Conservation (phyloP, 2,113 vertebrate genomes). For the Pogonocichla stellata region DNA sequence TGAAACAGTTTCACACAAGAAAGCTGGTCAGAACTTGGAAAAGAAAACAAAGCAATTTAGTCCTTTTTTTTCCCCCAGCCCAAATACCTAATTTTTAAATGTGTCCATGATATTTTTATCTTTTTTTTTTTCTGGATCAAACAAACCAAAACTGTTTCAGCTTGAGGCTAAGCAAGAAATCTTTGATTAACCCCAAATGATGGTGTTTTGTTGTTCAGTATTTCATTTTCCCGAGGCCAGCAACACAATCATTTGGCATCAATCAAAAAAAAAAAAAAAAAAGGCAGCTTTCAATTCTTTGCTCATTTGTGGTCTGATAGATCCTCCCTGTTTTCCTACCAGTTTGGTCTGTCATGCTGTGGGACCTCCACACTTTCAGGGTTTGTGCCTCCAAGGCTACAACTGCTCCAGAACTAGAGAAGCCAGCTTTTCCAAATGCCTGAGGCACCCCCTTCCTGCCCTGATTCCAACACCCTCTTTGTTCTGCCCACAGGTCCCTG, state of each 20-base stretch:
- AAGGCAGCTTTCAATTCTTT: background rate
- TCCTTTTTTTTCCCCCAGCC: background rate
- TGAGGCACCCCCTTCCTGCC: background rate
- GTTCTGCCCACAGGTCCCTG: accelerated
- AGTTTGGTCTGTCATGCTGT: background rate
- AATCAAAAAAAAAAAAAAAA: background rate
- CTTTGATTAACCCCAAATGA: conserved; percentile 42
- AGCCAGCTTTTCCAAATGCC: background rate
- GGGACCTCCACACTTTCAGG: background rate
- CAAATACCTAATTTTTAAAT: background rate
- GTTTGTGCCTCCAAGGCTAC: background rate
- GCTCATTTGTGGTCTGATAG: conserved; percentile 22
- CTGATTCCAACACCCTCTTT: background rate
- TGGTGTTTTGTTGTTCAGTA: background rate
- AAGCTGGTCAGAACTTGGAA: conserved; percentile 1
- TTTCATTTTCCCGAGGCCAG: conserved; percentile 17
- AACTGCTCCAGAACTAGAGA: background rate
- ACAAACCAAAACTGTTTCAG: background rate
- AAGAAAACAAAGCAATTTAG: background rate
- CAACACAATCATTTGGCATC: conserved; percentile 18
- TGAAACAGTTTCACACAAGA: background rate
- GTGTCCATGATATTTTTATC: background rate
- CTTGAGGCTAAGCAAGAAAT: background rate
- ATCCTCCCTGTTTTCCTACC: conserved; percentile 12
- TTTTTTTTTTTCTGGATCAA: background rate